Percentiles rank a stretch among this genome's conserved stretches.
Evolutionary conservation across 2,113 vertebrate species (phyloP).

Genomic region (Aramus guarauna): DNA sequence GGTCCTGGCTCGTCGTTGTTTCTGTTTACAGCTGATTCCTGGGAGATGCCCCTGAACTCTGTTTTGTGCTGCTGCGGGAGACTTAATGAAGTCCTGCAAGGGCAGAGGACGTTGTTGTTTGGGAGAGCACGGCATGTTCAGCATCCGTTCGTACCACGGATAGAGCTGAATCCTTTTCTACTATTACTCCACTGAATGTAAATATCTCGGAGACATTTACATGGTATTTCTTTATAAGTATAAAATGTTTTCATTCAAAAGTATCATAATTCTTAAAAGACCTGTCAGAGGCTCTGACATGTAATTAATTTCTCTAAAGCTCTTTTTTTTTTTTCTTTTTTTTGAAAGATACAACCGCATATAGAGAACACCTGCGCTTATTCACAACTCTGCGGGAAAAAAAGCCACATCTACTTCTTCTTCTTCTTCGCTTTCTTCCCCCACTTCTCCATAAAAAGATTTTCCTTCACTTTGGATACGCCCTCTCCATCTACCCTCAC

Average conservation of each 20-base stretch:
- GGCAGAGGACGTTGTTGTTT: background rate
- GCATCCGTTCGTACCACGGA: background rate
- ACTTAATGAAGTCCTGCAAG: background rate
- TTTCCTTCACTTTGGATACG: background rate
- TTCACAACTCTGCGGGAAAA: conserved; percentile 45
- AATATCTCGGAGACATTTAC: conserved; percentile 58
- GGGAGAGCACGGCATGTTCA: background rate
- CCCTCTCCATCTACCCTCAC: background rate
- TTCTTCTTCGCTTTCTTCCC: background rate
- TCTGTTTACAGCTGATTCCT: no score
- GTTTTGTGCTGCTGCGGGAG: background rate
- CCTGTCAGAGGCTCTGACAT: conserved; percentile 66
- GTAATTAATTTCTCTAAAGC: conserved; percentile 68
- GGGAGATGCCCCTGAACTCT: background rate
- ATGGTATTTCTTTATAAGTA: conserved; percentile 64
- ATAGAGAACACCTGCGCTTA: conserved; percentile 50
- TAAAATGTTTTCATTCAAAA: conserved; percentile 71
- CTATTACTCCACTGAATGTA: conserved; percentile 47
- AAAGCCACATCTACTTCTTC: conserved; percentile 2
- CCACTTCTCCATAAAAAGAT: conserved; percentile 36
- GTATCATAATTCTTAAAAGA: conserved; percentile 67
- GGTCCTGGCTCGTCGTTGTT: background rate
- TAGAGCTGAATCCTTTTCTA: conserved; percentile 12
- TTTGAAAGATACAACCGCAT: conserved; percentile 28
- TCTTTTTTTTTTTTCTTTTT: conserved; percentile 49